These are phyloP conservation scores for Trochalopteron elliotii DNA, from an alignment of 2,113 vertebrate species.

Conservation along the genomic window DNA sequence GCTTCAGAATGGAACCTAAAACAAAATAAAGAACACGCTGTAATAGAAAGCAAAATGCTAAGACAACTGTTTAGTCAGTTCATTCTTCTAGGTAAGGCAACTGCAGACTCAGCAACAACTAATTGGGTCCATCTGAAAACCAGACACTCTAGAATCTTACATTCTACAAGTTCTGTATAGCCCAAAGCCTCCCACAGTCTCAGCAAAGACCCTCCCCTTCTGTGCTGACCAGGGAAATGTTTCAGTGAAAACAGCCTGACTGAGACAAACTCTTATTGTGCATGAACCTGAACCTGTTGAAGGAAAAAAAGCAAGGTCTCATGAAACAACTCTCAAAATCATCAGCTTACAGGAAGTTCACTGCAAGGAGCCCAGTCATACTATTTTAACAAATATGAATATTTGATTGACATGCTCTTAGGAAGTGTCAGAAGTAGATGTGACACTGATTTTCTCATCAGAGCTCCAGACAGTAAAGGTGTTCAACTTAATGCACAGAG, in stretches of 20 bases:
- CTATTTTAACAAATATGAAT: background rate
- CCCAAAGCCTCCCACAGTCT: background rate
- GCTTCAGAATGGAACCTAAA: slow-evolving; percentile 82
- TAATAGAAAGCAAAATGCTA: background rate
- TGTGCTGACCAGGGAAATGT: background rate
- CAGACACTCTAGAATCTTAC: background rate
- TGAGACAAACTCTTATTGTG: background rate
- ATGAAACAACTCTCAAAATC: background rate
- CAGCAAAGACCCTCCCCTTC: background rate
- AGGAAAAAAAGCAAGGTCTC: background rate
- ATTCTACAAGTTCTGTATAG: background rate
- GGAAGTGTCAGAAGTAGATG: background rate
- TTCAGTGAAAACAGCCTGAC: background rate
- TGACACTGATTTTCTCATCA: background rate
- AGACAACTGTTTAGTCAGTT: background rate
- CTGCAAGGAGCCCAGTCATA: background rate
- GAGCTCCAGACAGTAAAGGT: background rate
- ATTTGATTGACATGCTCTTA: background rate
- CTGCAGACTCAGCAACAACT: background rate
- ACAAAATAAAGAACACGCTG: slow-evolving; percentile 56
- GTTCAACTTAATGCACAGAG: background rate
- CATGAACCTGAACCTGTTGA: background rate
- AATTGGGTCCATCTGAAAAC: background rate
- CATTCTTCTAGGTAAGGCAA: background rate
- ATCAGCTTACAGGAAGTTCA: background rate